phyloP scores from a whole-genome alignment of 2,888 invertebrate species.

The Cryptophagus acutangulus region DNA sequence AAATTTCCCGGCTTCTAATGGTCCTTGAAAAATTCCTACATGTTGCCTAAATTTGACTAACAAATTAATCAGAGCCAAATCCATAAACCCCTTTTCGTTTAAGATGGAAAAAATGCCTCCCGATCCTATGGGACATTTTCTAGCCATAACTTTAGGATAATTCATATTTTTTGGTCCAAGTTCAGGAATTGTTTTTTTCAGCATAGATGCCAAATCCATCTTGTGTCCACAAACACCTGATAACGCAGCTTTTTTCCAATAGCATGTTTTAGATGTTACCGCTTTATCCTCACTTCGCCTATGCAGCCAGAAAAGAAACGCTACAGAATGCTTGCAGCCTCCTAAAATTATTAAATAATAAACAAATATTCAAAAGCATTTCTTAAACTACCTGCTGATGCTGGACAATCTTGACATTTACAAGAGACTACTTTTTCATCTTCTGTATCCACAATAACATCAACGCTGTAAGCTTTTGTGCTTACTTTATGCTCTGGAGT shows the following conservation, averaged over 20 bases:
- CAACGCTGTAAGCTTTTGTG: constrained; percentile 19
- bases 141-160: no score
- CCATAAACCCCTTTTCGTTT: constrained; percentile 21
- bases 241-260: no score
- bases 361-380: neutral
- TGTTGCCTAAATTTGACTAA: neutral
- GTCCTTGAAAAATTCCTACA: neutral
- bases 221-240: no score
- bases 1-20: no score
- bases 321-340: constrained; percentile 25
- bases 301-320: constrained; percentile 25
- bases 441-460: constrained; percentile 15
- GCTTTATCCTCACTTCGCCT: no score
- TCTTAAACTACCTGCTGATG: constrained; percentile 19
- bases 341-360: constrained; percentile 12
- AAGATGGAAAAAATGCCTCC: no score
- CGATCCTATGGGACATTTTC: no score
- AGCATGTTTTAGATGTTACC: no score
- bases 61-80: constrained; percentile 13
- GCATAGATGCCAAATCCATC: no score
- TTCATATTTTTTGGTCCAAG: no score
- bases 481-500: constrained; percentile 24
- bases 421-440: constrained; percentile 17
- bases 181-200: no score
- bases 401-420: constrained; percentile 22